Conservation (phyloP, 2,113 vertebrate species). For the Sander vitreus region DNA sequence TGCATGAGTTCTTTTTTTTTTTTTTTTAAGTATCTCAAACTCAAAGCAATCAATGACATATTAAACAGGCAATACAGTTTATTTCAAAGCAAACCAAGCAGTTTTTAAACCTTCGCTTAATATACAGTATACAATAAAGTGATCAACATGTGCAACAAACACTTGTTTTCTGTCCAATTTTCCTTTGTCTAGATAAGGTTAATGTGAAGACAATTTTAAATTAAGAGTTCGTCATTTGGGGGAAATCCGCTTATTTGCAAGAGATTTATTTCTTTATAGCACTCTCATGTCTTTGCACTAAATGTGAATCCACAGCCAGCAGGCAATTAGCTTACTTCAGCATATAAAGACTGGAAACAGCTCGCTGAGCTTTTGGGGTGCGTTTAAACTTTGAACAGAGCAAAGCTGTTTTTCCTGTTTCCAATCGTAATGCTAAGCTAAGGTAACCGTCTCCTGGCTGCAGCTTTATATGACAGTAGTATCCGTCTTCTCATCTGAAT, state of each 20-base stretch:
- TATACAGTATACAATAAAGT: conserved; percentile 68
- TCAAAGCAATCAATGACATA: conserved; percentile 25
- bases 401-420: too few species aligned
- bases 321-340: not conserved
- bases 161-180: conserved; percentile 10
- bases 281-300: not conserved
- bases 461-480: not conserved
- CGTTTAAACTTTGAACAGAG: not conserved
- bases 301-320: not conserved
- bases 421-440: not conserved
- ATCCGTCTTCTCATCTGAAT: not conserved
- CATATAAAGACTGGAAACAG: not conserved
- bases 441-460: not conserved
- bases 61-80: conserved; percentile 21
- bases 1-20: conserved; percentile 60
- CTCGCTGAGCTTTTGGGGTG: not conserved
- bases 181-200: not conserved
- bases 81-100: conserved; percentile 38
- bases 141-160: conserved; percentile 61
- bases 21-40: conserved; percentile 31
- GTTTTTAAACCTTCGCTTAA: conserved; percentile 46
- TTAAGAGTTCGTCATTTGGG: not conserved
- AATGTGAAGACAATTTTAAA: not conserved
- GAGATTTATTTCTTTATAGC: not conserved
- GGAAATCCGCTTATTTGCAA: not conserved